Conservation (phyloP, 2,797 vertebrate genomes). For the Lacerta bilineata region DNA sequence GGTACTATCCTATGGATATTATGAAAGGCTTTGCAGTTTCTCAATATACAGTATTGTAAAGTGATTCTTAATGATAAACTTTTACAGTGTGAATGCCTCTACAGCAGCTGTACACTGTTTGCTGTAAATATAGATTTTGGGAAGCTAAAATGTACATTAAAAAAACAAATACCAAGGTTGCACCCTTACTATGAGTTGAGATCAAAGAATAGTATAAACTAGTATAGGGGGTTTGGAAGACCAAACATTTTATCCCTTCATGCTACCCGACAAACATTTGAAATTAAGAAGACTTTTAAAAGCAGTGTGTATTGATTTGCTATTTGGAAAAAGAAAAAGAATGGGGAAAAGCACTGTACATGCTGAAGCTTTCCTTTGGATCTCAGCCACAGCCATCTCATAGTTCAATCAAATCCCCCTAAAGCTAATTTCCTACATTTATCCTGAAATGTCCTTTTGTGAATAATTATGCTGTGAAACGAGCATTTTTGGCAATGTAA, state of each 20-base stretch:
- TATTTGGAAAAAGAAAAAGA: not conserved
- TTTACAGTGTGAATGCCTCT: conserved; percentile 52
- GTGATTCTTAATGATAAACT: conserved; percentile 45
- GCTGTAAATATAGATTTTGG: not conserved
- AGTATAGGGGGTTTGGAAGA: not conserved
- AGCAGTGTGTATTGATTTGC: not conserved
- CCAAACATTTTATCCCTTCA: not conserved
- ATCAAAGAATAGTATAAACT: not conserved
- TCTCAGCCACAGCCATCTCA: not conserved
- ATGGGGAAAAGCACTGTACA: not conserved
- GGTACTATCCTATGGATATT: conserved; percentile 20
- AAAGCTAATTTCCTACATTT: conserved; percentile 16
- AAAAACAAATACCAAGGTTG: not conserved
- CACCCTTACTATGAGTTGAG: not conserved
- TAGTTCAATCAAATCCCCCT: not conserved
- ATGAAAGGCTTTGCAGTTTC: conserved; percentile 56
- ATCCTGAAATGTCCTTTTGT: conserved; percentile 14
- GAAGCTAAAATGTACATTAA: not conserved
- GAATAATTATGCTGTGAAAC: not conserved
- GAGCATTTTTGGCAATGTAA: not conserved
- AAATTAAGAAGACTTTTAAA: not conserved
- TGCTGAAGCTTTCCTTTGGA: not conserved
- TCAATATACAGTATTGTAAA: conserved; percentile 57
- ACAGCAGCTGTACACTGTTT: conserved; percentile 22
- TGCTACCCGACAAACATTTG: conserved; percentile 1